phyloP scores from a whole-genome alignment of 2,888 invertebrate species.

The Nymphalis urticae region DNA sequence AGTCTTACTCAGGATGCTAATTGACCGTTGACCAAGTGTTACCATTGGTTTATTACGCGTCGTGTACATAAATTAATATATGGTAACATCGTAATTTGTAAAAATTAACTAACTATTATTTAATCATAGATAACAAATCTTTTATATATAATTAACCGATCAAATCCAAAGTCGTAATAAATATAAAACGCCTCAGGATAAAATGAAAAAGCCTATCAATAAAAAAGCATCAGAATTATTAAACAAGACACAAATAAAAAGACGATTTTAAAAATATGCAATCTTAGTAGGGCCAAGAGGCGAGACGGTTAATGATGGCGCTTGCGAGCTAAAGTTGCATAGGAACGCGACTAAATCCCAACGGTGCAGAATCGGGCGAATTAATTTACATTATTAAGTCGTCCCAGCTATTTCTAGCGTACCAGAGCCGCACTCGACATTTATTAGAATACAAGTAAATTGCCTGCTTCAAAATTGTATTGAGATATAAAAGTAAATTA shows the following conservation, averaged over 20 bases:
- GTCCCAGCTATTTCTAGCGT: slow-evolving; percentile 59
- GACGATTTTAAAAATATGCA: background rate
- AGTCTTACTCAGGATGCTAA: slow-evolving; percentile 65
- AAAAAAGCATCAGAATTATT: background rate
- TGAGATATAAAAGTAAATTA: slow-evolving; percentile 18
- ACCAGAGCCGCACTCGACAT: slow-evolving; percentile 48
- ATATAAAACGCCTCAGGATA: too few relatives aligned
- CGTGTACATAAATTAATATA: background rate
- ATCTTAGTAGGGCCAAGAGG: slow-evolving; percentile 29
- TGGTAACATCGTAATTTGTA: background rate
- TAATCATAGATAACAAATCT: background rate
- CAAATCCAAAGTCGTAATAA: background rate
- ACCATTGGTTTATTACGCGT: slow-evolving; percentile 12
- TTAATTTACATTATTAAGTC: slow-evolving; percentile 70
- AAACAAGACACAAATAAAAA: background rate
- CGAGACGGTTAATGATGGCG: slow-evolving; percentile 53
- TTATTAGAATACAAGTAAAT: slow-evolving; percentile 34
- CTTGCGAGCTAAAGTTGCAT: slow-evolving; percentile 46
- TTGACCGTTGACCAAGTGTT: slow-evolving; percentile 48
- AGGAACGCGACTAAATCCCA: slow-evolving; percentile 60
- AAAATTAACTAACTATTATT: background rate
- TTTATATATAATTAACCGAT: background rate
- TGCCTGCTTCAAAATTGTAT: slow-evolving; percentile 26
- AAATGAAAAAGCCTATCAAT: too few relatives aligned
- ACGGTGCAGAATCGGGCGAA: slow-evolving; percentile 61